Conservation (phyloP, 2,113 vertebrate species). For the Cryptotis parvus region DNA sequence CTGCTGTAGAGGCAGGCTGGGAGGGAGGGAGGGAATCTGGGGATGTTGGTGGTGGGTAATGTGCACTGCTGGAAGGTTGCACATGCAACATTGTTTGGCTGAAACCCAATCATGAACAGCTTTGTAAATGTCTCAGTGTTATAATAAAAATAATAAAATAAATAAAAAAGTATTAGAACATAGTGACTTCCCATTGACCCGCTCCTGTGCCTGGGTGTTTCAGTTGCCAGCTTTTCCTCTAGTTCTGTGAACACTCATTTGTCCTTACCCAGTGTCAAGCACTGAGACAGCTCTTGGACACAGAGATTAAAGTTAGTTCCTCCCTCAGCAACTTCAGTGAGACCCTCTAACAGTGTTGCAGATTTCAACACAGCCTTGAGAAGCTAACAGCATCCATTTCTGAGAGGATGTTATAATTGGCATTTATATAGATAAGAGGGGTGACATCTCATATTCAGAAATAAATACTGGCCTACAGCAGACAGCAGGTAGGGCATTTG, state of each 20-base stretch:
- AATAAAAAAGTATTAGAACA: too few species aligned
- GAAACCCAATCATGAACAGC: too few species aligned
- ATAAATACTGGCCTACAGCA: neutral
- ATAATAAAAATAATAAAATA: too few species aligned
- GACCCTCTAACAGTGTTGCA: neutral
- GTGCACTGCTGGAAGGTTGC: too few species aligned
- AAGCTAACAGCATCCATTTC: neutral
- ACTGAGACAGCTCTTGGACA: neutral
- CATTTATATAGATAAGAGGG: neutral
- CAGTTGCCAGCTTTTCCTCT: fast-evolving
- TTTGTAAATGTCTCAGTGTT: too few species aligned
- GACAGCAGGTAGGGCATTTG: too few species aligned
- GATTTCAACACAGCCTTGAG: neutral
- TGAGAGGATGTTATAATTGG: neutral
- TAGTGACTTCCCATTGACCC: neutral
- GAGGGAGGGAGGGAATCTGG: too few species aligned
- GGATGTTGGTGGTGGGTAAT: too few species aligned
- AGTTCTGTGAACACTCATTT: neutral
- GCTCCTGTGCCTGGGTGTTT: neutral
- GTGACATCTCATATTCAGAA: neutral
- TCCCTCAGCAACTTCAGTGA: neutral
- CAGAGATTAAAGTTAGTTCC: neutral
- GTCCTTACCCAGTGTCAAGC: neutral
- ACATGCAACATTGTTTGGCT: too few species aligned
- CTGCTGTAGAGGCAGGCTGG: too few species aligned